phyloP scores from a whole-genome alignment of 92 coral and sea anemone genomes.

The Galaxea fascicularis region DNA sequence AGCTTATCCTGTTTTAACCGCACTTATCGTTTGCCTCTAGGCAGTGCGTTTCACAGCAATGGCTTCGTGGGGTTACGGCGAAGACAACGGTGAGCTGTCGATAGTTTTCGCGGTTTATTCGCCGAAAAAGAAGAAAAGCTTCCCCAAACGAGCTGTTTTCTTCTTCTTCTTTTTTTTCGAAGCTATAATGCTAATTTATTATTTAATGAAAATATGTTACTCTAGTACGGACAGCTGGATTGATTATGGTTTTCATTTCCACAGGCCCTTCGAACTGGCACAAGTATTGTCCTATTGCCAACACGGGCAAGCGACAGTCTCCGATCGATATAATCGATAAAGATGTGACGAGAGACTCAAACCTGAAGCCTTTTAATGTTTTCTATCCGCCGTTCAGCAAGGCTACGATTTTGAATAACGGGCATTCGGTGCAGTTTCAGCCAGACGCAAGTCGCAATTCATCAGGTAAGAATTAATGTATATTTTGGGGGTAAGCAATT shows the following conservation, averaged over 20 bases:
- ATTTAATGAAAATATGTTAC: background rate
- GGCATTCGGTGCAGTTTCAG: conserved; percentile 50
- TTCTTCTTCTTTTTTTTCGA: background rate
- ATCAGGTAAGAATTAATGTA: conserved; percentile 19
- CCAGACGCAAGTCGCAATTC: background rate
- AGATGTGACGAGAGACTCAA: conserved; percentile 56
- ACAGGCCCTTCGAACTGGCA: conserved; percentile 86
- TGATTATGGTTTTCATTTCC: background rate
- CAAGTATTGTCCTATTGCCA: conserved; percentile 61
- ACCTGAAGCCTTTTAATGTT: conserved; percentile 49
- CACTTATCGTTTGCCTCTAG: conserved; percentile 6
- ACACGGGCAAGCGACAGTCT: conserved; percentile 79
- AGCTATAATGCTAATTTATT: background rate
- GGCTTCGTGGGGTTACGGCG: conserved; percentile 34
- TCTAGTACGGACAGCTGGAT: background rate
- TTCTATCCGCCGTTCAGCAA: conserved; percentile 30
- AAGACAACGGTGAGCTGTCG: conserved; percentile 21
- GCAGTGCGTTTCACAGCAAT: background rate
- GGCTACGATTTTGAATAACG: conserved; percentile 46
- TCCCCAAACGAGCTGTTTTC: background rate
- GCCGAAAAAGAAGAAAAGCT: background rate
- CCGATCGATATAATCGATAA: conserved; percentile 79
- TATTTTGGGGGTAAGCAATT: background rate
- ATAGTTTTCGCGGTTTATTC: background rate
- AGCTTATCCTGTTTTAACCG: background rate